A percentile compares a stretch with the other conserved stretches of the same genome.
phyloP scores from a whole-genome alignment of 2,797 vertebrate genomes.

The Kryptolebias ocellatus region DNA sequence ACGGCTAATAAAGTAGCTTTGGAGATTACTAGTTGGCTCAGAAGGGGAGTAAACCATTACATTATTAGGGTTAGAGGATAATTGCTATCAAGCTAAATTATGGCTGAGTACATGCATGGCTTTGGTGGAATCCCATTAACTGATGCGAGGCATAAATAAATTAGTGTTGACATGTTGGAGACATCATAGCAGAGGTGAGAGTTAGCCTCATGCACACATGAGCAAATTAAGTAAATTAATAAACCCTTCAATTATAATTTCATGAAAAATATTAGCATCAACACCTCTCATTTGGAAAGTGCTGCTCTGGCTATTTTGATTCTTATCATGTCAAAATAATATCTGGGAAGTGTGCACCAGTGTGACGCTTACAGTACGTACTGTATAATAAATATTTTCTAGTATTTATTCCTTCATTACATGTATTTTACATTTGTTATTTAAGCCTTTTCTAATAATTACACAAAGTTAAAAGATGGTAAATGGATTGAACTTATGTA shows the following conservation, averaged over 20 bases:
- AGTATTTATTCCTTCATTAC: no score
- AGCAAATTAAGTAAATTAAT: conserved; percentile 31
- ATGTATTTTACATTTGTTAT: not conserved
- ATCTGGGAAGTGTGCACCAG: not conserved
- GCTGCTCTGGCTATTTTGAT: not conserved
- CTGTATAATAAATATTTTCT: no score
- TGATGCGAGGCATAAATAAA: conserved; percentile 26
- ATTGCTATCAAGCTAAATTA: conserved; percentile 58
- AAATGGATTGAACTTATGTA: no score
- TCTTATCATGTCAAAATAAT: not conserved
- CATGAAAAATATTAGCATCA: not conserved
- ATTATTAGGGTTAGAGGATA: conserved; percentile 67
- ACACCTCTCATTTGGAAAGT: not conserved
- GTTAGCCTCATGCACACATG: conserved; percentile 2
- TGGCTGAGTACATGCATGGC: conserved; percentile 24
- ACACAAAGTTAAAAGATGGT: no score
- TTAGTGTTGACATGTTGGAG: conserved; percentile 41
- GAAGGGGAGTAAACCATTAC: conserved; percentile 39
- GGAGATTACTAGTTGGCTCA: conserved; percentile 32
- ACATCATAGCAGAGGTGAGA: conserved; percentile 17
- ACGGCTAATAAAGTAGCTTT: conserved; percentile 50
- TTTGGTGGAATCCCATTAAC: conserved; percentile 56
- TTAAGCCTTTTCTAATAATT: not conserved
- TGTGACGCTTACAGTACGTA: not conserved
- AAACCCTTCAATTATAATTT: conserved; percentile 13